phyloP scores from a whole-genome alignment of 2,113 vertebrate species.

The Phaetusa simplex region DNA sequence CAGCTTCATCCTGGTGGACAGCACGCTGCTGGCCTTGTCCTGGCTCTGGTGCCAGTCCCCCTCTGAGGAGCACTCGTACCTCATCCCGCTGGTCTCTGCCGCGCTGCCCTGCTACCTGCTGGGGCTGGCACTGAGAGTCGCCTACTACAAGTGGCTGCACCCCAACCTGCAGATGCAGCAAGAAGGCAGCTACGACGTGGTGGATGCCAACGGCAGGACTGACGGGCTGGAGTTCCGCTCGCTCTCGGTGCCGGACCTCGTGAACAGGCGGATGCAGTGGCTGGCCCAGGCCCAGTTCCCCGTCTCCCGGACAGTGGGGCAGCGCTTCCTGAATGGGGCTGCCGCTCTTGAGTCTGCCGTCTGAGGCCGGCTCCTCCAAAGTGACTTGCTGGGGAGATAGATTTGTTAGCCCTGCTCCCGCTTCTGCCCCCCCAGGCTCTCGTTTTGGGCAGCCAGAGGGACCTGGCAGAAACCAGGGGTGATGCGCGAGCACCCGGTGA shows the following conservation, averaged over 20 bases:
- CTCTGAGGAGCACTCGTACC: constrained; percentile 23
- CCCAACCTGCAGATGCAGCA: constrained; percentile 31
- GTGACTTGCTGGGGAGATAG: accelerated
- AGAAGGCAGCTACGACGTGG: neutral
- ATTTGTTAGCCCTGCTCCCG: neutral
- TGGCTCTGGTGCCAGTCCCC: constrained; percentile 74
- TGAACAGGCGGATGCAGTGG: constrained; percentile 50
- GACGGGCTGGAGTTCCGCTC: neutral
- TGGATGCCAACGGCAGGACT: neutral
- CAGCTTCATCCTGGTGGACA: constrained; percentile 80
- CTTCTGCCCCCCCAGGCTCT: neutral
- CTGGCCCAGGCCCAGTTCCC: constrained; percentile 49
- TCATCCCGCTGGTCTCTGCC: neutral
- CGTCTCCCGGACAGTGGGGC: accelerated
- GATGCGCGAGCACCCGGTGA: accelerated
- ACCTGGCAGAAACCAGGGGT: neutral
- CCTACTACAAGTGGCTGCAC: constrained; percentile 89
- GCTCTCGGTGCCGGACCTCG: accelerated
- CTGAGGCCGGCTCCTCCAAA: neutral
- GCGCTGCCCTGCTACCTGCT: constrained; percentile 73
- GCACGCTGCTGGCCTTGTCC: constrained; percentile 70
- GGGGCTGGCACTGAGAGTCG: constrained; percentile 78
- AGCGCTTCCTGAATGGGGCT: neutral
- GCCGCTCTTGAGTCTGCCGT: neutral
- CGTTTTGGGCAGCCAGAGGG: neutral